Percentiles rank a stretch among this genome's conserved stretches.
These are phyloP conservation scores for Sula dactylatra DNA, from an alignment of 2,113 vertebrate species.

Conservation along the genomic window DNA sequence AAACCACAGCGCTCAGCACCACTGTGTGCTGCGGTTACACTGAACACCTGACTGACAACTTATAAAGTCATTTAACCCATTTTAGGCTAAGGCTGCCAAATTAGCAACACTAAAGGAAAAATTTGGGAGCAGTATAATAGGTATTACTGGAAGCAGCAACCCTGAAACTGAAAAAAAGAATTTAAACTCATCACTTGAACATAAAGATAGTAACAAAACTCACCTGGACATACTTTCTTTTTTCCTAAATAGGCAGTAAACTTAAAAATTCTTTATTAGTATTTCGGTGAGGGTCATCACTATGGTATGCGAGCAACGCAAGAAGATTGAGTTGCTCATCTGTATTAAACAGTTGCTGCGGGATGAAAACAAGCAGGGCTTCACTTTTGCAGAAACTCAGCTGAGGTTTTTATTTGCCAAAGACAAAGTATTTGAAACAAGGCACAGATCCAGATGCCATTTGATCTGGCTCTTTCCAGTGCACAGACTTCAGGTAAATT, in stretches of 20 bases:
- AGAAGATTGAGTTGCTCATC: slow-evolving; percentile 35
- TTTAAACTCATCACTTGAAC: background rate
- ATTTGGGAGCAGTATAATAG: background rate
- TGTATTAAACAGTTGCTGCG: slow-evolving; percentile 33
- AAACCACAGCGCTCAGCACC: background rate
- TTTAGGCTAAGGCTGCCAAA: background rate
- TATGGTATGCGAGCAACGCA: background rate
- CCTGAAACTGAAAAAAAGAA: background rate
- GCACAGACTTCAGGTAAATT: slow-evolving; percentile 26
- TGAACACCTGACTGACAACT: background rate
- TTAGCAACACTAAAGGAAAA: background rate
- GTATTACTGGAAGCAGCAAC: background rate
- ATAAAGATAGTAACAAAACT: background rate
- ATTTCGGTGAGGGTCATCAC: background rate
- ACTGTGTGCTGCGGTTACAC: accelerated
- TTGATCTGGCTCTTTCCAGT: slow-evolving; percentile 3
- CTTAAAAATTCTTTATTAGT: background rate
- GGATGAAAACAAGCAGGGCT: slow-evolving; percentile 32
- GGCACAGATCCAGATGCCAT: background rate
- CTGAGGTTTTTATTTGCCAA: slow-evolving; percentile 42
- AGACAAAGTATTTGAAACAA: background rate
- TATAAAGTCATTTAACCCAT: background rate
- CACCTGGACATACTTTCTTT: background rate
- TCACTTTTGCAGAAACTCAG: slow-evolving; percentile 22
- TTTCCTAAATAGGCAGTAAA: background rate